Evolutionary conservation across 2,888 invertebrate genomes (phyloP).

Genomic region (Cataglyphis altisquamis): DNA sequence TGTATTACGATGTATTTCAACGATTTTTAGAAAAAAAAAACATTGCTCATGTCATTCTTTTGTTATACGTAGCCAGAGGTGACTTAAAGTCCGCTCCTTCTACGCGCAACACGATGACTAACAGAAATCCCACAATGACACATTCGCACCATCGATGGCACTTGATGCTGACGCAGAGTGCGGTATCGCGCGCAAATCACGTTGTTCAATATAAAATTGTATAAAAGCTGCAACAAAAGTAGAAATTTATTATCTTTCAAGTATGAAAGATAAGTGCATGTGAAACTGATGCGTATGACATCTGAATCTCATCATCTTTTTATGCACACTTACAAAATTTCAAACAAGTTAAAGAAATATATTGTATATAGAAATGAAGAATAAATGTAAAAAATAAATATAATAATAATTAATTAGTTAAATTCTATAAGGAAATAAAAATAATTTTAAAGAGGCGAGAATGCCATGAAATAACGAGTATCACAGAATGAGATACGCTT

Average conservation of each 20-base stretch:
- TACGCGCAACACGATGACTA: constrained; percentile 64
- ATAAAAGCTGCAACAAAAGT: not conserved
- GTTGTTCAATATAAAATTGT: not conserved
- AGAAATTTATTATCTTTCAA: not conserved
- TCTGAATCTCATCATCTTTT: not conserved
- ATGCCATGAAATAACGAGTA: not conserved
- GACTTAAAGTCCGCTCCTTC: constrained; percentile 52
- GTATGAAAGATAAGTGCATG: not conserved
- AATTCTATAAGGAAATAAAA: constrained; percentile 8
- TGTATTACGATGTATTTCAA: not conserved
- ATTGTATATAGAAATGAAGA: not conserved
- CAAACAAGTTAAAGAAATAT: not conserved
- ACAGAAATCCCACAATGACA: constrained; percentile 65
- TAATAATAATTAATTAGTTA: not conserved
- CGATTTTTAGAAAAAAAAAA: not conserved
- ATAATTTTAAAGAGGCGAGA: not conserved
- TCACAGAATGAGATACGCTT: not conserved
- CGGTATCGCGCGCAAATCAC: not conserved
- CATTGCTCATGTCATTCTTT: constrained; percentile 11
- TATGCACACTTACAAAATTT: not conserved
- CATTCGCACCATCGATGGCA: constrained; percentile 46
- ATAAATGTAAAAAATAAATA: not conserved
- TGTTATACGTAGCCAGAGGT: not conserved
- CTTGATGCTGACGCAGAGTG: constrained; percentile 35
- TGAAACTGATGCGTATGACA: not conserved